Base-by-base conservation (phyloP, 2,888 invertebrate genomes). In the Monoplex corrugatus region DNA sequence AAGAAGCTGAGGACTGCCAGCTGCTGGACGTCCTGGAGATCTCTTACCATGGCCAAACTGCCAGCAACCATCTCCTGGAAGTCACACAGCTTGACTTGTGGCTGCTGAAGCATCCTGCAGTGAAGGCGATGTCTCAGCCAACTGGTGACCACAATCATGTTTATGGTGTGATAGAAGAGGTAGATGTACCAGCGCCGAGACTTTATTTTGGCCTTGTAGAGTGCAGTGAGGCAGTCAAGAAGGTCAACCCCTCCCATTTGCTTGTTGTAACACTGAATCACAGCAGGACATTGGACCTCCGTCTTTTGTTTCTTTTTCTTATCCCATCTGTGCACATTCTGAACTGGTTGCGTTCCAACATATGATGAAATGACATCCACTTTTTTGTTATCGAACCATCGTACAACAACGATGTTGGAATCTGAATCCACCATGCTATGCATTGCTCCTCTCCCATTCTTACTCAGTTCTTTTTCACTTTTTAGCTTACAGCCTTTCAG, bases 361-460 rank as follows among this genome's bases (percentile, higher is more conserved):
- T 57, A 91, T 16, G 90, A 91, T 6, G 92, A 92, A 10, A 91
- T 23, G 16, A 90, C 19, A 43, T 80, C 75, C 35, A 78, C 75
- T 35, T 83, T 90, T 89, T 89, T 89, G 45, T 92, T 93, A 88
- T 91, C 92, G 89, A 87, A 91, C 92, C 92, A 92, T 35, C 92
- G 68, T 19, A 92, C 89, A n/a, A 89, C 90, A 1, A 90, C 68
- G 10, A 90, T 32, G n/a, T 89, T 88, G 10, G 87, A 90, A 35
- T 68, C 86, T 87, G 57, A 72, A 83, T 92, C 91, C 2, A 89
- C 88, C 75, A 89, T 89, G 13, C 16, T 84, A 75, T 92, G 91
- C 32, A 86, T 35, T n/a, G 90, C 57, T 6, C 93, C 92, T 32
- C 91, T 84, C 35, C 90, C 89, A 83, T 90, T 89, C 43, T 87